Evolutionary conservation across 1,140 invertebrate species (phyloP), one percentile per base, ranked within the genome.

Genomic region (Drosophila cardini): DNA sequence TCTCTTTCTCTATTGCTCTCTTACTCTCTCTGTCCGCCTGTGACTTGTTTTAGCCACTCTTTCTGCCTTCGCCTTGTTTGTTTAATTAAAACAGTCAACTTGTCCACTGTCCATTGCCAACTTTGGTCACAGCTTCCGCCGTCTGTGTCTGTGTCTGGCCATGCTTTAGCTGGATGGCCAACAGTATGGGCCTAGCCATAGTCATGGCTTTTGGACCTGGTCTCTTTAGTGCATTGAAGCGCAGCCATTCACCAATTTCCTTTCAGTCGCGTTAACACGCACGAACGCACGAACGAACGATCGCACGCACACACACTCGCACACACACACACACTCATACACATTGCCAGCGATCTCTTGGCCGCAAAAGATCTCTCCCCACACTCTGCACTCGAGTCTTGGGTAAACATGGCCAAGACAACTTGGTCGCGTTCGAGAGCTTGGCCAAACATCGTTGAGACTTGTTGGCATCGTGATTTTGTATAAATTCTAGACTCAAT

Each of bases 381-480:
- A 7, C 13, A 26, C 57, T 60, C 57, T 26, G 34, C 57, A 57
- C 42, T 77, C 75, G 70, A 87, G 83, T 87, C 84, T 89, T 87
- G 78, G 53, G 84, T 71, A 87, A 87, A 89, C 76, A 87, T 83
- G 72, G 69, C 56, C 76, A 67, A 26, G 58, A 36, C 46, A 15
- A 18, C 53, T 3, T 16, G 55, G 34, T 50, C 53, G 38, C 32
- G 9, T 16, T 76, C 42, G 52, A 83, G 83, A 79, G 83, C 79
- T 80, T 84, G 74, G 53, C 43, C 80, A 89, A 84, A 89, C 84
- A 89, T 89, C 61, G 74, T 89, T 90, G 84, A 89, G 84, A 89
- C 84, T 89, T 67, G 84, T 60, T 89, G 84, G 84, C 84, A 90
- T 73, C 84, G 85, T 89, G 80, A 89, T 89, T 89, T 90, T 69